Conservation (phyloP, 2,797 vertebrate species). For the Moxostoma hubbsi region DNA sequence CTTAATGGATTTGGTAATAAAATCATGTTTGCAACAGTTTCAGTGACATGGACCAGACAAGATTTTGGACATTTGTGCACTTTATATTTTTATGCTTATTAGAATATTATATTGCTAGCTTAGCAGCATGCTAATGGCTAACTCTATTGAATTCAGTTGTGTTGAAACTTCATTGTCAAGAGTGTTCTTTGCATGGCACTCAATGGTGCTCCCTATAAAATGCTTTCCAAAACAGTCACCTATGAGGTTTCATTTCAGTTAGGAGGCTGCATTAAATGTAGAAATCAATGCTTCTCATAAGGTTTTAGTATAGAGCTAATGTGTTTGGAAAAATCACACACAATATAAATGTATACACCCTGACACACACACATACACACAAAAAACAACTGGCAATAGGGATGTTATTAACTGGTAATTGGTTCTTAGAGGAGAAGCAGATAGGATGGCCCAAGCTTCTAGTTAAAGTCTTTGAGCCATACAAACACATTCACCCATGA, state of each 20-base stretch:
- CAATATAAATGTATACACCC: constrained; percentile 3
- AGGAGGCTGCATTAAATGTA: neutral
- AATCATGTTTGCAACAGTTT: too few species aligned
- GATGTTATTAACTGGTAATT: constrained; percentile 50
- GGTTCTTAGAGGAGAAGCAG: constrained; percentile 37
- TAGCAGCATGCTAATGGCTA: too few species aligned
- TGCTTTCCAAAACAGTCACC: neutral
- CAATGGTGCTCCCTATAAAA: neutral
- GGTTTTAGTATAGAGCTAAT: neutral
- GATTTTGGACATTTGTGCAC: too few species aligned
- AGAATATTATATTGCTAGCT: too few species aligned
- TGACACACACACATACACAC: constrained; percentile 2
- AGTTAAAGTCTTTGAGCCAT: constrained; percentile 58
- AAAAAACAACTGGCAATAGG: neutral
- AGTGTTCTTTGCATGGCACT: too few species aligned
- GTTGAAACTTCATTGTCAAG: too few species aligned
- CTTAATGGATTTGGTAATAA: too few species aligned
- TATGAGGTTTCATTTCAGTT: neutral
- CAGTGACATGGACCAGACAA: too few species aligned
- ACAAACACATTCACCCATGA: constrained; percentile 51
- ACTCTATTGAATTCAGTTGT: too few species aligned
- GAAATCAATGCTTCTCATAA: neutral
- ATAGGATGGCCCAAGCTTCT: constrained; percentile 61
- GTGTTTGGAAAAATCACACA: constrained; percentile 7
- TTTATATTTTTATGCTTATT: too few species aligned